Percentiles rank a stretch among this genome's conserved stretches.
phyloP scores from a whole-genome alignment of 2,888 invertebrate species.

The Escarpia spicata region DNA sequence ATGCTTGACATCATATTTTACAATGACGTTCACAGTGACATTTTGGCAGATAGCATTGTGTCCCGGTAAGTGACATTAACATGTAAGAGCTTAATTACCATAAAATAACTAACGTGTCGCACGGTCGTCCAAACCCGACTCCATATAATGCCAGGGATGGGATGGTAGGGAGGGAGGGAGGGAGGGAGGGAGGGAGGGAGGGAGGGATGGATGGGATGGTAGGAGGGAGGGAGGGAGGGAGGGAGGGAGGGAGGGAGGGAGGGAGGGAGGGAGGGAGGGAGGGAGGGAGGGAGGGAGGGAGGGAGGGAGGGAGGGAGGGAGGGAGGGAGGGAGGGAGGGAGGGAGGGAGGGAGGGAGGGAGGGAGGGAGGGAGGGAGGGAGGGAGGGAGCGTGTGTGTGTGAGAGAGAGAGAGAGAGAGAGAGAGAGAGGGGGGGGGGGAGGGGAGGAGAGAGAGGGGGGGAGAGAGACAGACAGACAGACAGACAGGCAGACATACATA shows the following conservation, averaged over 20 bases:
- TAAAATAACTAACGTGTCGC: no score
- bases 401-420: not conserved
- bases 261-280: not conserved
- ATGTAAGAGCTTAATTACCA: no score
- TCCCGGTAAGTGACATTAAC: no score
- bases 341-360: not conserved
- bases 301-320: not conserved
- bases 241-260: not conserved
- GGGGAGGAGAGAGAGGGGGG: not conserved
- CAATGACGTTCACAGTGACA: no score
- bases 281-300: not conserved
- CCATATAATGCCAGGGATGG: no score
- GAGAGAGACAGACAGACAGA: not conserved
- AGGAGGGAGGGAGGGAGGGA: not conserved
- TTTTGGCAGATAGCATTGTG: no score
- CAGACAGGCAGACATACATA: not conserved
- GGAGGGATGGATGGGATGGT: not conserved
- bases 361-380: not conserved
- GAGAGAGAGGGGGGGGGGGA: not conserved
- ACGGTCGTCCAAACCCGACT: no score
- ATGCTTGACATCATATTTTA: no score
- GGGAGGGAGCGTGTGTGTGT: not conserved
- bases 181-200: not conserved
- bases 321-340: not conserved
- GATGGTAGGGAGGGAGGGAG: not conserved